phyloP scores from a whole-genome alignment of 2,888 invertebrate genomes.

The Chymomyza caudatula region DNA sequence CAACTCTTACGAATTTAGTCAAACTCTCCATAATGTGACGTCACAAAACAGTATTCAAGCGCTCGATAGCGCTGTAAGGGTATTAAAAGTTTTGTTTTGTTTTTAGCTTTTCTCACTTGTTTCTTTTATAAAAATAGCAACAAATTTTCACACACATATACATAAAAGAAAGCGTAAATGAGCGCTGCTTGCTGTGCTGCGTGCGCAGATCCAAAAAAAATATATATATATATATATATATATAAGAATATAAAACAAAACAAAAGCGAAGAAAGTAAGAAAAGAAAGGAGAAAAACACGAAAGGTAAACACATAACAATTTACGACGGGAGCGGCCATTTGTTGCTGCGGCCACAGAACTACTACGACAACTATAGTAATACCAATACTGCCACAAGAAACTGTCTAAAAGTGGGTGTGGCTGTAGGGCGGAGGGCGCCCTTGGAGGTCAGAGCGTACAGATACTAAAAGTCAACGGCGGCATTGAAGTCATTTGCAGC shows the following conservation, averaged over 20 bases:
- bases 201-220: not conserved
- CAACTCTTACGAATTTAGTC: no score
- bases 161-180: conserved; percentile 37
- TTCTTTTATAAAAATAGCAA: not conserved
- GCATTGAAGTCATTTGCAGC: conserved; percentile 60
- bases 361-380: conserved; percentile 2
- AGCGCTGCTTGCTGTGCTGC: conserved; percentile 12
- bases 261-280: conserved; percentile 4
- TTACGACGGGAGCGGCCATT: conserved; percentile 27
- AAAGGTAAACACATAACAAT: conserved; percentile 65
- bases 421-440: conserved; percentile 4
- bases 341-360: conserved; percentile 52
- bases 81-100: not conserved
- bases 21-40: no score
- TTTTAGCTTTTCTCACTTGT: not conserved
- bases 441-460: conserved; percentile 63
- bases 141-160: not conserved
- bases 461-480: conserved; percentile 51
- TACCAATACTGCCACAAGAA: conserved; percentile 12
- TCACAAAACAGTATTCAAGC: no score
- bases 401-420: conserved; percentile 11
- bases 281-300: conserved; percentile 24
- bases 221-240: not conserved
- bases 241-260: not conserved
- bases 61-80: no score